Evolutionary conservation across 1,140 invertebrate genomes (phyloP).

Genomic region (Lordiphosa collinella): DNA sequence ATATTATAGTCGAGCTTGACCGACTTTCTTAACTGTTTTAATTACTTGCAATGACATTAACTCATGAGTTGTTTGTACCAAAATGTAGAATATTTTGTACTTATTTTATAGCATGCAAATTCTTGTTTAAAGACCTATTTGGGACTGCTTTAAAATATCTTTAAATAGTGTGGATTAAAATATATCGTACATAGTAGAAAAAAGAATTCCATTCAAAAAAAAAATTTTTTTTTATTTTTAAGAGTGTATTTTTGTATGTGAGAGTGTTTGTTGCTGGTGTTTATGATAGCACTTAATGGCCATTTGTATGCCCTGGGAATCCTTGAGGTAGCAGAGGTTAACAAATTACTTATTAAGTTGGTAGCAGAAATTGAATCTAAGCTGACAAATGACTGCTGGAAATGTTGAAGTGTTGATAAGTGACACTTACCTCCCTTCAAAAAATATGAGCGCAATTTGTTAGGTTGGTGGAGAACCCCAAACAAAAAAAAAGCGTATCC

Average conservation of each 20-base stretch:
- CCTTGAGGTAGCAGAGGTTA: slow-evolving; percentile 39
- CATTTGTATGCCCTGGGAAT: slow-evolving; percentile 56
- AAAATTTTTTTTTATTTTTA: too few species aligned
- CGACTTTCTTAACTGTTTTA: too few species aligned
- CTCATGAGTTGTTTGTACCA: too few species aligned
- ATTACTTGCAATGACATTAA: too few species aligned
- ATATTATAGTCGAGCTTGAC: too few species aligned
- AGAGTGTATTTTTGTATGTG: neutral
- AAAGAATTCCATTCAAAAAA: too few species aligned
- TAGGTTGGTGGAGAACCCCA: slow-evolving; percentile 7
- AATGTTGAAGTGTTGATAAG: slow-evolving; percentile 24
- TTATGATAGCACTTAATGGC: slow-evolving; percentile 60
- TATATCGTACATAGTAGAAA: too few species aligned
- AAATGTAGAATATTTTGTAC: too few species aligned
- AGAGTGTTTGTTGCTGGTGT: slow-evolving; percentile 16
- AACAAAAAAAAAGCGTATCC: slow-evolving; percentile 12
- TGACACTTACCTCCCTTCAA: slow-evolving; percentile 13
- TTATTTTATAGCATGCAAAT: too few species aligned
- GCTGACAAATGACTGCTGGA: slow-evolving; percentile 37
- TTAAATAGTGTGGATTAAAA: too few species aligned
- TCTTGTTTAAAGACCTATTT: too few species aligned
- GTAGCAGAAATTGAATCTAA: slow-evolving; percentile 13
- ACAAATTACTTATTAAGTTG: slow-evolving; percentile 71
- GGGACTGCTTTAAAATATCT: too few species aligned
- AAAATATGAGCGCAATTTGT: slow-evolving; percentile 36